Conservation (phyloP, 2,113 vertebrate genomes). For the Climacteris rufus region DNA sequence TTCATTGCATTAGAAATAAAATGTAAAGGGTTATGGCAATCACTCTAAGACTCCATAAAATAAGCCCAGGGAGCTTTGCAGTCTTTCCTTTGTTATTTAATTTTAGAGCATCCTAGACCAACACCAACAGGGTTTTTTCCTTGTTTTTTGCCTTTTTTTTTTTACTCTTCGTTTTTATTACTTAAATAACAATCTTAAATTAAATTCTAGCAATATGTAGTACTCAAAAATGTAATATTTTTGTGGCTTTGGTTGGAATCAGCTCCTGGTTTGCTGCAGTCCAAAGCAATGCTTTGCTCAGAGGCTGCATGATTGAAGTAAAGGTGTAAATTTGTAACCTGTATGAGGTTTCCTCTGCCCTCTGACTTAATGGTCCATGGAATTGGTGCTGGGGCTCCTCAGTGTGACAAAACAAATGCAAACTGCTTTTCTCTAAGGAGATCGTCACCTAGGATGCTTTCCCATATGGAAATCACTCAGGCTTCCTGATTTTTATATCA, state of each 20-base stretch:
- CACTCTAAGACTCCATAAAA: neutral
- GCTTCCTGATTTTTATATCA: neutral
- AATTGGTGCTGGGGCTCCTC: too few species aligned
- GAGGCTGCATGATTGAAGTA: neutral
- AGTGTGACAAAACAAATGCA: neutral
- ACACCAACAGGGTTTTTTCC: neutral
- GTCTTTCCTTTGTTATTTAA: neutral
- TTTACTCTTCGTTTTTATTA: too few species aligned
- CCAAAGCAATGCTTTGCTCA: neutral
- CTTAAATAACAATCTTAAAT: neutral
- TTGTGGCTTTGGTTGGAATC: neutral
- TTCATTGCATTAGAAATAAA: neutral
- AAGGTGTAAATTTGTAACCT: neutral
- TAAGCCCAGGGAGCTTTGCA: neutral
- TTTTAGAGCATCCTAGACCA: neutral
- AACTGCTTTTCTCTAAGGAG: neutral
- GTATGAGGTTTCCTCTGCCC: neutral
- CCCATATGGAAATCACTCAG: neutral
- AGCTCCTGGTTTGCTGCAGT: neutral
- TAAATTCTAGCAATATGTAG: neutral
- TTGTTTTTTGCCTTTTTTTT: neutral
- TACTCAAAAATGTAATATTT: neutral
- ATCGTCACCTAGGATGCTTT: neutral
- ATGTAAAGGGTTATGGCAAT: neutral
- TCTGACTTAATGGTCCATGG: neutral